Percentiles rank a stretch among this genome's conserved stretches.
phyloP scores from a whole-genome alignment of 2,113 vertebrate genomes.

The Microtus ochrogaster region DNA sequence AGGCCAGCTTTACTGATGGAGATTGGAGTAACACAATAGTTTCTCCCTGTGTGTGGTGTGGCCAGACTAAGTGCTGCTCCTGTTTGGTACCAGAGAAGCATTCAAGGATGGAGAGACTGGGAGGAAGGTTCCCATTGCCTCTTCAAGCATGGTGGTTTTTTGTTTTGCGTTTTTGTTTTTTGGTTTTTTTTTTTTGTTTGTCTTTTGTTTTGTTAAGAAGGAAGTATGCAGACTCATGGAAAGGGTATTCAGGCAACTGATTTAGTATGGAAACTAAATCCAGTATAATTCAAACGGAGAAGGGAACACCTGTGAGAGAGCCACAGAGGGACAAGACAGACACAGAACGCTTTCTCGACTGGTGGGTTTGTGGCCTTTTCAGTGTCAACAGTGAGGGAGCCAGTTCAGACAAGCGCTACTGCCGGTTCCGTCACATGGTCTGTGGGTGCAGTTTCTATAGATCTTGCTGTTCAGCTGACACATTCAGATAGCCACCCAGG shows the following conservation, averaged over 20 bases:
- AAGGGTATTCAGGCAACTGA: background rate
- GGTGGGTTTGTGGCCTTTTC: background rate
- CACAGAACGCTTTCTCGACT: background rate
- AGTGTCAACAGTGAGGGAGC: background rate
- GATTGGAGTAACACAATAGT: background rate
- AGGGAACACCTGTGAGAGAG: background rate
- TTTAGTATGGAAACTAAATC: background rate
- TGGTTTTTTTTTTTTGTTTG: background rate
- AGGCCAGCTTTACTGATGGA: background rate
- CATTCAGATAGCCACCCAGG: background rate
- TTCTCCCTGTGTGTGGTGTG: background rate
- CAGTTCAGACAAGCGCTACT: too few species aligned
- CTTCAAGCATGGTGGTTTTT: background rate
- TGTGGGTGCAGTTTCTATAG: background rate
- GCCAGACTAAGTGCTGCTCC: background rate
- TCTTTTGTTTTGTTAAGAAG: background rate
- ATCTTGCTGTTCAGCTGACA: background rate
- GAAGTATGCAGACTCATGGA: background rate
- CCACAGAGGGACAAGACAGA: background rate
- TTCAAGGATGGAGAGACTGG: background rate
- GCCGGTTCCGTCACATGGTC: background rate
- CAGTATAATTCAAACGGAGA: slow-evolving; percentile 28
- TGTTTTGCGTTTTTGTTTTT: background rate
- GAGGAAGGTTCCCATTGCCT: background rate
- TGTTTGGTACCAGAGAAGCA: background rate